Percentiles rank a stretch among this genome's conserved stretches.
These are phyloP conservation scores for Oxycera nigricornis DNA, from an alignment of 2,888 invertebrate genomes.

Conservation along the genomic window DNA sequence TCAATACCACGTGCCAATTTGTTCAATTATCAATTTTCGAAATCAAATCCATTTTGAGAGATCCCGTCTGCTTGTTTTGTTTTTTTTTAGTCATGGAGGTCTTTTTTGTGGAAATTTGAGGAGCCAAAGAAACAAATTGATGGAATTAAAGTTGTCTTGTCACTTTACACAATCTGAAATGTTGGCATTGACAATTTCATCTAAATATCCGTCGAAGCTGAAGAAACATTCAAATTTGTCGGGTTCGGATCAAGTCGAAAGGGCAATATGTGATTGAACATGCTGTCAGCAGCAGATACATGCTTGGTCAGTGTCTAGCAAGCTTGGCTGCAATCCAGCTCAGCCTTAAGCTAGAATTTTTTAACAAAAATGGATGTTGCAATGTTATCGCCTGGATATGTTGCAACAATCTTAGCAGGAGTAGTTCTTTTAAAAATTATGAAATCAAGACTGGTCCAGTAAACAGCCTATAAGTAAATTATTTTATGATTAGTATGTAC, in stretches of 20 bases:
- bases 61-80: neutral
- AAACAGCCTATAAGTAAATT: too few relatives aligned
- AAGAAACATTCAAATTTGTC: neutral
- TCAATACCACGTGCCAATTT: constrained; percentile 20
- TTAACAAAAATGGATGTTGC: too few relatives aligned
- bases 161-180: neutral
- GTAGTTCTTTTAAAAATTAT: too few relatives aligned
- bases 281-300: neutral
- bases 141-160: constrained; percentile 11
- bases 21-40: constrained; percentile 24
- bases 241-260: neutral
- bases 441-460: too few relatives aligned
- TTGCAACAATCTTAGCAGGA: too few relatives aligned
- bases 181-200: constrained; percentile 2
- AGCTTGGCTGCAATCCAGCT: too few relatives aligned
- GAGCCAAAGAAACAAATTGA: neutral
- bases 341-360: too few relatives aligned
- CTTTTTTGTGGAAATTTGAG: constrained; percentile 8
- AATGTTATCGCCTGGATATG: too few relatives aligned
- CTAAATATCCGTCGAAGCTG: neutral
- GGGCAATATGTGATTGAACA: neutral
- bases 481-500: too few relatives aligned
- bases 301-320: neutral
- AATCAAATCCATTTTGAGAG: constrained; percentile 23
- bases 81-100: constrained; percentile 1